Base-by-base conservation (phyloP, 2,797 vertebrate species). In the Helicolenus hilgendorfi region DNA sequence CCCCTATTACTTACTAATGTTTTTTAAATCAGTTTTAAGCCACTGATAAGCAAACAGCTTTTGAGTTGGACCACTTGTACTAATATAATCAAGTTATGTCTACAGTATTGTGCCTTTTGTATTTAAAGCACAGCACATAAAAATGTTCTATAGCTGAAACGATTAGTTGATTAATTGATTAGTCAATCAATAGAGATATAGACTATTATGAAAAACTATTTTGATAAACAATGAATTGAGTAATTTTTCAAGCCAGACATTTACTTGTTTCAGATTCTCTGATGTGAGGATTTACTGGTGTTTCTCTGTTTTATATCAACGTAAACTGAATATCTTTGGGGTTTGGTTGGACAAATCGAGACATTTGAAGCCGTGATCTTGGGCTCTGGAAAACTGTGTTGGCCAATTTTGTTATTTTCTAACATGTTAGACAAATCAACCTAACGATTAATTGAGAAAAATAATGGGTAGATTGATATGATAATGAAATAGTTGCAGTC, bases 51-150 rank as follows among this genome's bases (percentile, higher is more conserved):
- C 14, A 41, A 41, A 15, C 14, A 41, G 15, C 2, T 38, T 41
- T 41, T 41, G 38, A 41, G 14, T 41, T 41, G 38, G 38, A 41
- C 38, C 14, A 41, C 38, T 41, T 41, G 38, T 15, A 41, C 38
- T 41, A 41, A 41, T 41, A 41, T 41, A 41, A 33, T 41, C 38
- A 41, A 41, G 38, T 41, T 41, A 41, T 41, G 38, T 41, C 38
- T 41, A 41, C 38, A 41, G 38, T 15, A 41, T 14, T 41, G 38
- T 15, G 38, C 38, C 38, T 41, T 41, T 41, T 41, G 2, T 41
- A 41, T 0, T 0, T 0, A 41, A 41, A 41, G 14, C 0, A 41
- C 5, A 41, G 38, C 5, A 41, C 38, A 41, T 41, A 15, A 1
- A 15, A 41, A 41, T 41, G 38, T 41, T 41, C 38, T 7, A 41